These are phyloP conservation scores for Tridacna gigas DNA, from an alignment of 2,888 invertebrate genomes.

Conservation along the genomic window DNA sequence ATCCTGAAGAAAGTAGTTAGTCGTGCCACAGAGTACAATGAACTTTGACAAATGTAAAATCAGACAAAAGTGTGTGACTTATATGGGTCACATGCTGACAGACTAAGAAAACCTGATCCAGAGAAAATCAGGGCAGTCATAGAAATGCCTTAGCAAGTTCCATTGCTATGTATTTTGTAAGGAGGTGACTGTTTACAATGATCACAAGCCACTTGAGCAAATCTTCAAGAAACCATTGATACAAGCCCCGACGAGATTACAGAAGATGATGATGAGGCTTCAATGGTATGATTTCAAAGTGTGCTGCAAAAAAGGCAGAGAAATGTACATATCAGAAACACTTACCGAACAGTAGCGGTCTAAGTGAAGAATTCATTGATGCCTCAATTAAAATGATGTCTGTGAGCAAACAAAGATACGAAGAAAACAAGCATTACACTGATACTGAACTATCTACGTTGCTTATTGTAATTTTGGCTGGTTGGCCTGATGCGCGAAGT, in stretches of 20 bases:
- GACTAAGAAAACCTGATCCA: neutral
- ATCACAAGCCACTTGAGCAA: constrained; percentile 56
- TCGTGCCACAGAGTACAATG: neutral
- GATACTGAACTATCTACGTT: constrained; percentile 22
- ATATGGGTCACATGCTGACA: neutral
- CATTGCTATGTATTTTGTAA: constrained; percentile 58
- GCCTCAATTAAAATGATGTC: constrained; percentile 32
- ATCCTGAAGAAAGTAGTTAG: neutral
- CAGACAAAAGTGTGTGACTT: neutral
- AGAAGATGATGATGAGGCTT: constrained; percentile 40
- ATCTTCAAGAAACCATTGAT: constrained; percentile 44
- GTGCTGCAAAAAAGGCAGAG: constrained; percentile 44
- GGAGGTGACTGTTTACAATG: constrained; percentile 52
- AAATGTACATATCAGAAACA: constrained; percentile 31
- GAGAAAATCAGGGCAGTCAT: neutral
- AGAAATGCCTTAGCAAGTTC: neutral
- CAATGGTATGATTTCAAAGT: constrained; percentile 59
- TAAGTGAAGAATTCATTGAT: no score
- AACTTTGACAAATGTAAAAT: neutral
- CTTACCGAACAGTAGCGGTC: no score
- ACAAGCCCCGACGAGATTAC: constrained; percentile 37
- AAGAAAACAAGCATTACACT: constrained; percentile 30
- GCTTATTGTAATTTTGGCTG: constrained; percentile 27
- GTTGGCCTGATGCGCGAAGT: constrained; percentile 49
- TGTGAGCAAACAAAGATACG: constrained; percentile 26